These are phyloP conservation scores for crab-eating macaque (Macaca fascicularis) DNA, from an alignment of 2,113 vertebrate genomes.

Conservation along the genomic window DNA sequence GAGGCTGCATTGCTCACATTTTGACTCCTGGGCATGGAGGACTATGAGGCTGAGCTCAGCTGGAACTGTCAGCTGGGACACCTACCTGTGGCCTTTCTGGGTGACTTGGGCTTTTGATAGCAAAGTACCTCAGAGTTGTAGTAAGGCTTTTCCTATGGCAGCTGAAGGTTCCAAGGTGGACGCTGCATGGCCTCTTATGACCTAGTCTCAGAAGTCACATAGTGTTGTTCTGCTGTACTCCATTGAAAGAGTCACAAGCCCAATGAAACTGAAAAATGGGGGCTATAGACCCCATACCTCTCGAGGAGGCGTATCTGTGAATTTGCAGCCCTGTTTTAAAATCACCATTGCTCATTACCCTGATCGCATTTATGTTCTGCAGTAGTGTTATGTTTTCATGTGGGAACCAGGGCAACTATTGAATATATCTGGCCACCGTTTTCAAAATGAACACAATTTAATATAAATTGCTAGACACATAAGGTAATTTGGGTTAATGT, in stretches of 20 bases:
- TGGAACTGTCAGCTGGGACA: background rate
- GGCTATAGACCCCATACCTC: background rate
- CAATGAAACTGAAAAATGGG: background rate
- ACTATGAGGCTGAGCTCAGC: background rate
- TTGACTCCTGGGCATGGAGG: background rate
- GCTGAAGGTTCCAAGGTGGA: background rate
- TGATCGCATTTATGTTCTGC: background rate
- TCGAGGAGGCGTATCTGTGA: rapidly evolving
- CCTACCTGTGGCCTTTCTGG: background rate
- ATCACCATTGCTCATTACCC: rapidly evolving
- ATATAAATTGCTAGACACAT: slow-evolving; percentile 16
- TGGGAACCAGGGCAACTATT: background rate
- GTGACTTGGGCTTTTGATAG: background rate
- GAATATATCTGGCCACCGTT: background rate
- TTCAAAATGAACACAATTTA: slow-evolving; percentile 34
- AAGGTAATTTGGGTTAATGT: slow-evolving; percentile 16
- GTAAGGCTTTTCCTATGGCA: background rate
- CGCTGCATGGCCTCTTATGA: background rate
- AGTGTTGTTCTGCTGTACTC: background rate
- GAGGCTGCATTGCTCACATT: background rate
- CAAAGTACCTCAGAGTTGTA: background rate
- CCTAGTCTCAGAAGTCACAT: background rate
- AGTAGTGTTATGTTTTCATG: background rate
- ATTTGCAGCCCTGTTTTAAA: background rate
- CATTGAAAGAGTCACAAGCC: background rate